A percentile compares a stretch with the other conserved stretches of the same genome.
These are phyloP conservation scores for Platycercus adscitus DNA, from an alignment of 2,113 vertebrate genomes.

Conservation along the genomic window DNA sequence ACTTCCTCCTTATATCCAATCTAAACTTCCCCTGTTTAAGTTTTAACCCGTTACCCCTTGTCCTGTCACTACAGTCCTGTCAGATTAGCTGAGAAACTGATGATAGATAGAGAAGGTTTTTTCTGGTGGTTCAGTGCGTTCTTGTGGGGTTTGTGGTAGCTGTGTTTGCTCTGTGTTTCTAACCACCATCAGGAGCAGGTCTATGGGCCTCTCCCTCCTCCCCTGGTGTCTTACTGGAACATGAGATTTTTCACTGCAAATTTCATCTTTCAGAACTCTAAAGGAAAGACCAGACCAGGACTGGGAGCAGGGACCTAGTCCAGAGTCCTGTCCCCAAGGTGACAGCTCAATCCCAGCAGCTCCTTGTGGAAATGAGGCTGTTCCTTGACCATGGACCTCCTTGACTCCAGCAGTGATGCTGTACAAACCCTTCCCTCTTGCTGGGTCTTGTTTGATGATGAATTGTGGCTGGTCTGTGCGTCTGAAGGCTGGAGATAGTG, in stretches of 20 bases:
- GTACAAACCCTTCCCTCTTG: background rate
- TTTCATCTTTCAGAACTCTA: background rate
- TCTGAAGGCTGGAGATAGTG: background rate
- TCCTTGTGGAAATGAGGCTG: background rate
- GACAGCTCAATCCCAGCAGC: rapidly evolving
- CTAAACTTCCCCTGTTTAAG: no score
- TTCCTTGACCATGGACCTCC: background rate
- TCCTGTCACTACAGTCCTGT: background rate
- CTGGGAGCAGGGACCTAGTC: background rate
- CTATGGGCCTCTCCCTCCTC: background rate
- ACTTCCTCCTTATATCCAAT: no score
- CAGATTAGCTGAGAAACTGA: background rate
- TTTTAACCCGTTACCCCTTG: no score
- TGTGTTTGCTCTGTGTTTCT: background rate
- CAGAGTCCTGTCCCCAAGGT: background rate
- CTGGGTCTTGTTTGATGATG: background rate
- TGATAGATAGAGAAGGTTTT: background rate
- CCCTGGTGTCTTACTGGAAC: background rate
- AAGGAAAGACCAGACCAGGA: background rate
- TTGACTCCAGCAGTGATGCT: background rate
- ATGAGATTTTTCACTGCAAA: background rate
- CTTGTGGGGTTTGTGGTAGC: background rate
- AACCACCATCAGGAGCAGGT: rapidly evolving
- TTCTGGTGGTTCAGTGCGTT: background rate
- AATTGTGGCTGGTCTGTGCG: background rate